These are phyloP conservation scores for Hestina assimilis DNA, from an alignment of 1,140 invertebrate species.

Conservation along the genomic window DNA sequence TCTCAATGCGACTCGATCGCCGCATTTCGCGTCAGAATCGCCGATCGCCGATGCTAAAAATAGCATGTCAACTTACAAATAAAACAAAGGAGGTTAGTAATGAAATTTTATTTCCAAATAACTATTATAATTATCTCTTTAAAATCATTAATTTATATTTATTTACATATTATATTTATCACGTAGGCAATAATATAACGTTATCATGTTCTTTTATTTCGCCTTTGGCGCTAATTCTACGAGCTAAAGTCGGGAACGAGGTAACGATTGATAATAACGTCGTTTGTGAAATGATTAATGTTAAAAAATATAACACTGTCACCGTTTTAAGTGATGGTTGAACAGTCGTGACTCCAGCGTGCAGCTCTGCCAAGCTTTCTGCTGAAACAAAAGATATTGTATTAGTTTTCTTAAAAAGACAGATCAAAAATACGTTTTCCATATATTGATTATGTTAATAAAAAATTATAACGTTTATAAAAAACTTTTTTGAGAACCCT, in stretches of 20 bases:
- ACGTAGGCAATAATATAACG: conserved; percentile 58
- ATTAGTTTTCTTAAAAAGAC: neutral
- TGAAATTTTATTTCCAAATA: conserved; percentile 33
- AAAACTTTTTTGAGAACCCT: too few species aligned
- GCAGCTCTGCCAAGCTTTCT: conserved; percentile 67
- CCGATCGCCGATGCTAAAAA: too few species aligned
- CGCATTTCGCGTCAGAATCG: too few species aligned
- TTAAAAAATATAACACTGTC: conserved; percentile 37
- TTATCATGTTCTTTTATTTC: conserved; percentile 35
- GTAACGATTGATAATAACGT: conserved; percentile 39
- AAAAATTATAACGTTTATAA: too few species aligned
- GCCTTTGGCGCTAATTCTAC: conserved; percentile 38
- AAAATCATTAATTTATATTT: conserved; percentile 42
- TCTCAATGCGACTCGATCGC: too few species aligned
- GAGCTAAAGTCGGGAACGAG: conserved; percentile 34
- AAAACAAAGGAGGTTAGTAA: conserved; percentile 25
- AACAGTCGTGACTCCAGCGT: conserved; percentile 40
- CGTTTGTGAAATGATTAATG: conserved; percentile 36
- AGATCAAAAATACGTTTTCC: too few species aligned
- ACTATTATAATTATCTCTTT: conserved; percentile 61
- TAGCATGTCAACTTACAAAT: too few species aligned
- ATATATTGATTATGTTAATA: too few species aligned
- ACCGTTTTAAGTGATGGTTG: conserved; percentile 39
- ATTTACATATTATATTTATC: conserved; percentile 36
- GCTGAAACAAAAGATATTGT: conserved; percentile 52